Evolutionary conservation across 2,797 vertebrate species (phyloP).

Genomic region (Amazonetta brasiliensis): DNA sequence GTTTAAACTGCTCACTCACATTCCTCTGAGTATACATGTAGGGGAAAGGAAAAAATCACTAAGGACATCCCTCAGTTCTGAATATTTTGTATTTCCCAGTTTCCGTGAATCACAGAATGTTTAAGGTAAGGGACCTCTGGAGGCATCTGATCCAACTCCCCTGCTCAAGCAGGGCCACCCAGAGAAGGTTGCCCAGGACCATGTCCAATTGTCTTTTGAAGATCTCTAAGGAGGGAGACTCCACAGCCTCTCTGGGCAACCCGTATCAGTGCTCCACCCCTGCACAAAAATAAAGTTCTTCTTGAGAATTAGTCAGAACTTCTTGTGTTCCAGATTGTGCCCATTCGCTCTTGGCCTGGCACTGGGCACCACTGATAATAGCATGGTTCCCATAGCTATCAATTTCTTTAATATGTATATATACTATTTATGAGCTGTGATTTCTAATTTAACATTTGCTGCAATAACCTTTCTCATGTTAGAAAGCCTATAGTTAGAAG

Average conservation of each 20-base stretch:
- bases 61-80: neutral
- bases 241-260: no score
- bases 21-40: neutral
- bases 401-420: neutral
- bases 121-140: no score
- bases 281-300: no score
- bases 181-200: no score
- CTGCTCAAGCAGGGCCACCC: no score
- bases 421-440: neutral
- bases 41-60: neutral
- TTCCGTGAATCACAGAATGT: neutral
- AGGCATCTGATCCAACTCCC: no score
- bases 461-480: neutral
- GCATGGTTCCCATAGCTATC: neutral
- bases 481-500: neutral
- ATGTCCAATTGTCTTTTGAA: no score
- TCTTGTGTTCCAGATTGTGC: no score
- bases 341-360: no score
- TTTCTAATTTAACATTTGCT: neutral
- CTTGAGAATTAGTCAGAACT: no score
- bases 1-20: neutral
- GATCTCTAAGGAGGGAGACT: no score
- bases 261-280: no score
- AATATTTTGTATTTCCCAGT: neutral
- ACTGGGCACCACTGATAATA: neutral